A percentile compares a stretch with the other conserved stretches of the same genome.
Evolutionary conservation across 2,797 vertebrate genomes (phyloP).

Genomic region (Sitta carolinensis): DNA sequence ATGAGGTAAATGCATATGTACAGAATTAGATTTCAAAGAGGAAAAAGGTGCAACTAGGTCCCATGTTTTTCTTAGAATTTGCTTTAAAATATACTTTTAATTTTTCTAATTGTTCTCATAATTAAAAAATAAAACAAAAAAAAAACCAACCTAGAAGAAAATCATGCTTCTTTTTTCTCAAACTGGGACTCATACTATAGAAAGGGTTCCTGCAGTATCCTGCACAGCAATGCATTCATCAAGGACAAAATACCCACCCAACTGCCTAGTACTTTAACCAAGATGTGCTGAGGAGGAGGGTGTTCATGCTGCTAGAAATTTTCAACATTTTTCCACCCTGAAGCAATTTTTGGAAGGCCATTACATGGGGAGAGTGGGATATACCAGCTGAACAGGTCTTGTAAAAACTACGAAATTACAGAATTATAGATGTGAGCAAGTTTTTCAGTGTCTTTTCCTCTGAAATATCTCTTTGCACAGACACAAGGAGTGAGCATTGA

Average conservation of each 20-base stretch:
- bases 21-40: neutral
- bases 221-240: neutral
- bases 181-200: neutral
- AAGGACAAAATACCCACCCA: neutral
- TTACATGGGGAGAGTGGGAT: neutral
- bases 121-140: neutral
- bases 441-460: neutral
- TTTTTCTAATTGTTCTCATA: neutral
- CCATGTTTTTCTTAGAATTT: neutral
- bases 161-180: neutral
- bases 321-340: neutral
- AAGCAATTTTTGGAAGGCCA: neutral
- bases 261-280: neutral
- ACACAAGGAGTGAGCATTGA: neutral
- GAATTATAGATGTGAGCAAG: neutral
- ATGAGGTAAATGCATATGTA: neutral
- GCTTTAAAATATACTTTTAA: neutral
- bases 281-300: neutral
- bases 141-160: neutral
- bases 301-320: neutral
- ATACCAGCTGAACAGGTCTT: neutral
- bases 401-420: neutral
- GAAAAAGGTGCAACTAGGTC: neutral
- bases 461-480: neutral
- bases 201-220: neutral